These are phyloP conservation scores for Amphipyra berbera DNA, from an alignment of 2,888 invertebrate genomes.

Conservation along the genomic window DNA sequence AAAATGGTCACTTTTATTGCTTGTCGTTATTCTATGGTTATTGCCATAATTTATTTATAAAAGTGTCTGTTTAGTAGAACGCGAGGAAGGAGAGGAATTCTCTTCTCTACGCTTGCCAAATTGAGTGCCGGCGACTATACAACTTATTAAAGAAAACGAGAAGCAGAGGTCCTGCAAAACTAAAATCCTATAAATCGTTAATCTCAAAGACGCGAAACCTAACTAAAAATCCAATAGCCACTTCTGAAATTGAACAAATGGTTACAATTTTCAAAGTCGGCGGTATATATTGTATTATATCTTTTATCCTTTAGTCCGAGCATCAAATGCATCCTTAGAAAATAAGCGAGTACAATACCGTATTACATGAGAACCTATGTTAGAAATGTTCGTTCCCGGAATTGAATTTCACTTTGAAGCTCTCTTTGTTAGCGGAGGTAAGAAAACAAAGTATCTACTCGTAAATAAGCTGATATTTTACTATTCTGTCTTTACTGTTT, in stretches of 20 bases:
- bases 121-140: too few species aligned
- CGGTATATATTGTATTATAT: conserved; percentile 39
- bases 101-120: too few species aligned
- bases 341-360: conserved; percentile 54
- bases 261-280: conserved; percentile 39
- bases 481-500: conserved; percentile 50
- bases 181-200: background rate
- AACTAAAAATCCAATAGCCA: conserved; percentile 36
- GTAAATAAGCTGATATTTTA: conserved; percentile 68
- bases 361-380: conserved; percentile 56
- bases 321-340: conserved; percentile 66
- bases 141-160: too few species aligned
- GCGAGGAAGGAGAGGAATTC: too few species aligned
- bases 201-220: conserved; percentile 1
- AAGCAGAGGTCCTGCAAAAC: too few species aligned
- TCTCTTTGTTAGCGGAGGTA: conserved; percentile 67
- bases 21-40: too few species aligned
- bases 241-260: conserved; percentile 42
- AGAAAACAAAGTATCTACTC: conserved; percentile 68
- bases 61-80: too few species aligned
- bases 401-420: conserved; percentile 72
- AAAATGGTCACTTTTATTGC: too few species aligned
- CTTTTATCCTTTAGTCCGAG: conserved; percentile 48
- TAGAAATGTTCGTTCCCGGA: conserved; percentile 64
- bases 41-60: too few species aligned